These are phyloP conservation scores for Ophiothrix spiculata DNA, from an alignment of 35 echinoderm and acorn worm species.

Conservation along the genomic window DNA sequence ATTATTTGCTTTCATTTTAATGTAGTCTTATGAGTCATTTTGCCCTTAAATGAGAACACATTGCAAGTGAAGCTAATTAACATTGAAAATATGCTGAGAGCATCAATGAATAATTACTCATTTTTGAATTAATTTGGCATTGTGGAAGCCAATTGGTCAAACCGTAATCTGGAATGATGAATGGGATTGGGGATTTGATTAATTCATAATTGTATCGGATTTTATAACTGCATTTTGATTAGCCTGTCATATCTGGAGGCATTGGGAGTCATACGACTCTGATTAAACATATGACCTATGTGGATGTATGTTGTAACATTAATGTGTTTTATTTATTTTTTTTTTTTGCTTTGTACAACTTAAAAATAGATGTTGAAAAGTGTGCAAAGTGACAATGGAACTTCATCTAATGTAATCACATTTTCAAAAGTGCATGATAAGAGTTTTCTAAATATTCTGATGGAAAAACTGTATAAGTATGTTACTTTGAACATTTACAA, in stretches of 20 bases:
- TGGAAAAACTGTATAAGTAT: no score
- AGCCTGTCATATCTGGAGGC: not conserved
- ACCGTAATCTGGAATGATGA: not conserved
- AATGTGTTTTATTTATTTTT: no score
- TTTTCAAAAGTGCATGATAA: no score
- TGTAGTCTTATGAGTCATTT: not conserved
- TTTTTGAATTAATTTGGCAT: not conserved
- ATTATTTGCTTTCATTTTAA: slow-evolving; percentile 1
- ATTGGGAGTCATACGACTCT: no score
- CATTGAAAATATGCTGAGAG: slow-evolving; percentile 2
- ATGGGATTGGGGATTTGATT: not conserved
- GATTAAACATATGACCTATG: no score
- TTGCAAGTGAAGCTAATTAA: not conserved
- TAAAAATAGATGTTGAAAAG: no score
- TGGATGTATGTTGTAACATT: no score
- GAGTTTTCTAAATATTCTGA: no score
- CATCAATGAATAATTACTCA: not conserved
- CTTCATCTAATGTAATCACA: no score
- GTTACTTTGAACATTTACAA: no score
- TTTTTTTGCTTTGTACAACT: no score
- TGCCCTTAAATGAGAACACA: not conserved
- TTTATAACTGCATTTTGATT: not conserved
- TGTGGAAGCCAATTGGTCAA: not conserved
- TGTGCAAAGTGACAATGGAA: no score
- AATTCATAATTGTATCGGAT: not conserved